phyloP scores from a whole-genome alignment of 2,888 invertebrate species.

The Yponomeuta malinellus region DNA sequence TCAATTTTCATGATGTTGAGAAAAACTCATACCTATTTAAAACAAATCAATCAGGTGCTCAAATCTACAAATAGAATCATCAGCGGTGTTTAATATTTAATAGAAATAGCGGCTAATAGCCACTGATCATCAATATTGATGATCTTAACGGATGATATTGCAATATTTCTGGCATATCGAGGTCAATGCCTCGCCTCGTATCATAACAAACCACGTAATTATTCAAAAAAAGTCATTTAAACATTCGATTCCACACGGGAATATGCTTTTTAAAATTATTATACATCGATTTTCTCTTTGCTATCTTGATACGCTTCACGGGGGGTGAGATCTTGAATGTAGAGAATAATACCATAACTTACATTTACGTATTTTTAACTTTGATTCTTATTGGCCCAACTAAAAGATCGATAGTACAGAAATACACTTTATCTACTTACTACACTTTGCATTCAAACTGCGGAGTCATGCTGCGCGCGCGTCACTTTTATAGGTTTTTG shows the following conservation, averaged over 20 bases:
- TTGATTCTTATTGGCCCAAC: neutral
- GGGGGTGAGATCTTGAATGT: slow-evolving; percentile 26
- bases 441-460: slow-evolving; percentile 22
- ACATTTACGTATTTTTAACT: neutral
- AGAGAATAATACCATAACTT: slow-evolving; percentile 20
- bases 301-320: slow-evolving; percentile 27
- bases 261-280: slow-evolving; percentile 27
- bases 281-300: slow-evolving; percentile 26
- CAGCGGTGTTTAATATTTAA: neutral
- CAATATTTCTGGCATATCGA: neutral
- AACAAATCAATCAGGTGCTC: neutral
- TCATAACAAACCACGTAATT: slow-evolving; percentile 3
- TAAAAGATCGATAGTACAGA: neutral
- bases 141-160: neutral
- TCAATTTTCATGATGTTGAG: too few relatives aligned
- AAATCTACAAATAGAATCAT: neutral
- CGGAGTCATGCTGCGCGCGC: slow-evolving; percentile 32
- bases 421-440: neutral
- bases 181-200: neutral
- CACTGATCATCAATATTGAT: neutral
- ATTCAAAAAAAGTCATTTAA: slow-evolving; percentile 17
- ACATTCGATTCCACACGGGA: slow-evolving; percentile 20
- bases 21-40: too few relatives aligned
- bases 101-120: neutral
- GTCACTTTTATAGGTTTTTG: slow-evolving; percentile 31